A percentile compares a stretch with the other conserved stretches of the same genome.
Evolutionary conservation across 2,888 invertebrate species (phyloP).

Genomic region (Pteria penguin): DNA sequence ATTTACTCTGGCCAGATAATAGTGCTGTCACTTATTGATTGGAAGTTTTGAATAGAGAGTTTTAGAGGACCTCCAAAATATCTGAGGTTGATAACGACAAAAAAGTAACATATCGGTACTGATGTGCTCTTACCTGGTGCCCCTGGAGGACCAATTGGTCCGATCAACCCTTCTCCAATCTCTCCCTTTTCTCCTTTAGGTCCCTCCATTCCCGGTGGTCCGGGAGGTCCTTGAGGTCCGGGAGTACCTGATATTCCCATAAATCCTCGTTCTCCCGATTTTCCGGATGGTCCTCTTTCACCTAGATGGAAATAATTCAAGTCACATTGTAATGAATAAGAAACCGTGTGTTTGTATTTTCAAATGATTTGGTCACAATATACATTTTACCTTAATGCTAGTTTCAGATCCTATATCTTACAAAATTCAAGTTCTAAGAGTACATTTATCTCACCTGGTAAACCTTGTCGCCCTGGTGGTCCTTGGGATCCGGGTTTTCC

Average conservation of each 20-base stretch:
- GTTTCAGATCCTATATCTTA: too few species aligned
- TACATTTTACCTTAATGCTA: too few species aligned
- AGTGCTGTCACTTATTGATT: too few species aligned
- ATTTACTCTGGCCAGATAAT: too few species aligned
- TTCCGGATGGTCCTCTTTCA: constrained; percentile 85
- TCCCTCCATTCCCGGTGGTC: constrained; percentile 85
- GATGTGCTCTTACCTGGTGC: constrained; percentile 81
- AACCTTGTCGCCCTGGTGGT: constrained; percentile 81
- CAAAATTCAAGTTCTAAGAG: too few species aligned
- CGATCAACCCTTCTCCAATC: constrained; percentile 88
- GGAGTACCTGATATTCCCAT: constrained; percentile 85
- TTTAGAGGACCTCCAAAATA: too few species aligned
- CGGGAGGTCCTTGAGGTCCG: constrained; percentile 83
- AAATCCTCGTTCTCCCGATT: constrained; percentile 85
- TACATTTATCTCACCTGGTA: constrained; percentile 63
- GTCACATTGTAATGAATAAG: neutral
- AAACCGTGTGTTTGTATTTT: too few species aligned
- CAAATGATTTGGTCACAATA: too few species aligned
- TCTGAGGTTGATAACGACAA: too few species aligned
- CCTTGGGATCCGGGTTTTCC: constrained; percentile 85
- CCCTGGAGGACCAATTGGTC: constrained; percentile 87
- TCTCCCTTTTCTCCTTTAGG: constrained; percentile 80
- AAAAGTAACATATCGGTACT: too few species aligned
- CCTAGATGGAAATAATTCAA: constrained; percentile 79
- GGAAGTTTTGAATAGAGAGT: too few species aligned